A percentile compares a stretch with the other conserved stretches of the same genome.
Conservation (phyloP, 1,140 invertebrate species). For the Gerris buenoi region DNA sequence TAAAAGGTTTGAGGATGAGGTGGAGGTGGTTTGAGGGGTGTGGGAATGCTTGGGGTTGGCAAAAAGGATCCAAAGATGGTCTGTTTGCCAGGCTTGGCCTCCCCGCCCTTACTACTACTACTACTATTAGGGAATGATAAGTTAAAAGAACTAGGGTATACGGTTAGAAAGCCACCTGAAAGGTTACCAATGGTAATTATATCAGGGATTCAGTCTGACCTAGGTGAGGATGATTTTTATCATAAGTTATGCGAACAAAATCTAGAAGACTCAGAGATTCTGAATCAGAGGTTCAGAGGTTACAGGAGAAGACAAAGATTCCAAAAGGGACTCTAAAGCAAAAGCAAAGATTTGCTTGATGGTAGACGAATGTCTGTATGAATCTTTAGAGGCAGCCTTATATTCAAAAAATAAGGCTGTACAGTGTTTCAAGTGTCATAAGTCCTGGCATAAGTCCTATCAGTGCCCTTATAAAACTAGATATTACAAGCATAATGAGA, state of each 20-base stretch:
- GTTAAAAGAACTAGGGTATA: neutral
- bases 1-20: no score
- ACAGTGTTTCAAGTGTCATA: neutral
- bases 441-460: neutral
- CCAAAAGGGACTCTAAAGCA: neutral
- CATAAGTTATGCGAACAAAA: neutral
- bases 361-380: no score
- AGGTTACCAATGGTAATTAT: neutral
- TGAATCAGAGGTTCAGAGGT: conserved; percentile 1
- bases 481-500: no score
- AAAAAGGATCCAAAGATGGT: no score
- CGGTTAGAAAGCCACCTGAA: neutral
- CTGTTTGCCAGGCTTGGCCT: no score
- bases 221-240: neutral
- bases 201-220: neutral
- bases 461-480: no score
- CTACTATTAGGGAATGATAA: no score
- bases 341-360: no score
- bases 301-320: neutral
- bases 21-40: no score
- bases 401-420: neutral
- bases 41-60: no score
- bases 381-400: neutral
- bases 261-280: neutral
- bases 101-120: no score